Evolutionary conservation across 1,140 invertebrate genomes (phyloP), one percentile per base, ranked within the genome.

Genomic region (Drosophila funebris): DNA sequence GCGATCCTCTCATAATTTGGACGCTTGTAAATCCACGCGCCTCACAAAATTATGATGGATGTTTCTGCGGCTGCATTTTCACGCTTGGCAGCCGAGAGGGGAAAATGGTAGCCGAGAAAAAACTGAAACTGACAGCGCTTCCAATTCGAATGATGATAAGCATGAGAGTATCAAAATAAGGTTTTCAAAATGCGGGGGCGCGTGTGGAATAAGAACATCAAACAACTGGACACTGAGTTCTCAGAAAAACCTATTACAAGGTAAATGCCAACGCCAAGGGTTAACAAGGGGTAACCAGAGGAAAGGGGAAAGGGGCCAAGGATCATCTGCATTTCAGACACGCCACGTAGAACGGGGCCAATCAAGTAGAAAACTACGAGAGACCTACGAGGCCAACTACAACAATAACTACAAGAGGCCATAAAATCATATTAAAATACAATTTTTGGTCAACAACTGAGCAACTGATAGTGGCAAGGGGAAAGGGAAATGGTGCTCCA

Each of bases 381-480:
- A 46, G 33, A n/a, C n/a, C 36, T 22, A 27, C 22, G 24, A 72
- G 54, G 61, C 63, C 37, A 67, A 62, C 20, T 60, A 81, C 53
- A 75, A 81, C 53, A 75, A 67, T 72, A 63, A 76, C 76, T 67
- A 63, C 78, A 78, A 71, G 60, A 60, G 41, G 31, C 62, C 72
- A 90, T 90, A 80, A 90, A 90, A 90, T 78, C 87, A 80, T 73
- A 90, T 90, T 90, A 90, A 90, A 90, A 90, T 70, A 74, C 82
- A 90, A 83, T 90, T 90, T 87, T 78, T 85, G 41, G 61, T 76
- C 43, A 72, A 46, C 44, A 48, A 58, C n/a, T 1, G 43, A 73
- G 46, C 14, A 7, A 22, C 27, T 14, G 18, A 36, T 8, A n/a
- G n/a, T 14, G 29, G 24, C 1, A 7, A 20, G 22, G 54, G 13